A percentile compares a stretch with the other conserved stretches of the same genome.
phyloP scores from a whole-genome alignment of 2,113 vertebrate species.

The Misgurnus mizolepis region DNA sequence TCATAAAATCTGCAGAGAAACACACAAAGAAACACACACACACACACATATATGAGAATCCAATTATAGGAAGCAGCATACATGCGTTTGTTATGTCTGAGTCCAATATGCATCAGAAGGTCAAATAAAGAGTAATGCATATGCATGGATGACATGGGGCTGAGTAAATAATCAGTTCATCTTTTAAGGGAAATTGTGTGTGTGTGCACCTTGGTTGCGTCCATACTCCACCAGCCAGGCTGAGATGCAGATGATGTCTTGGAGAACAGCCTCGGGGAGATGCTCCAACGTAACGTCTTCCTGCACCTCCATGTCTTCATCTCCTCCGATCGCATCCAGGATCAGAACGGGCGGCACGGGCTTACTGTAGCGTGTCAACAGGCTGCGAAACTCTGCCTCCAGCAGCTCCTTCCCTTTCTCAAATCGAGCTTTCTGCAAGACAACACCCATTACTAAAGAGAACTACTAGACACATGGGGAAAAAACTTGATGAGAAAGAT shows the following conservation, averaged over 20 bases:
- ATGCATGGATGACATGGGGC: too few relatives aligned
- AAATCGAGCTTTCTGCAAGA: conserved; percentile 87
- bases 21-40: not conserved
- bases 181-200: not conserved
- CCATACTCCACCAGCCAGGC: conserved; percentile 95
- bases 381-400: conserved; percentile 90
- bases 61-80: not conserved
- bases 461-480: not conserved
- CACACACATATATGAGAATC: not conserved
- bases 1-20: conserved; percentile 90
- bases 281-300: conserved; percentile 90
- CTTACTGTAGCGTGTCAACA: conserved; percentile 92
- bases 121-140: too few relatives aligned
- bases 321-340: conserved; percentile 85
- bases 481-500: not conserved
- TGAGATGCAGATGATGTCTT: conserved; percentile 89
- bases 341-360: conserved; percentile 91
- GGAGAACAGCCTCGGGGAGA: conserved; percentile 85
- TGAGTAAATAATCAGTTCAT: too few relatives aligned
- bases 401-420: conserved; percentile 94
- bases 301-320: conserved; percentile 89
- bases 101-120: too few relatives aligned
- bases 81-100: too few relatives aligned
- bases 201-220: conserved; percentile 87
- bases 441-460: not conserved